Conservation (phyloP, 1,140 invertebrate genomes). For the Campoletis sonorensis region DNA sequence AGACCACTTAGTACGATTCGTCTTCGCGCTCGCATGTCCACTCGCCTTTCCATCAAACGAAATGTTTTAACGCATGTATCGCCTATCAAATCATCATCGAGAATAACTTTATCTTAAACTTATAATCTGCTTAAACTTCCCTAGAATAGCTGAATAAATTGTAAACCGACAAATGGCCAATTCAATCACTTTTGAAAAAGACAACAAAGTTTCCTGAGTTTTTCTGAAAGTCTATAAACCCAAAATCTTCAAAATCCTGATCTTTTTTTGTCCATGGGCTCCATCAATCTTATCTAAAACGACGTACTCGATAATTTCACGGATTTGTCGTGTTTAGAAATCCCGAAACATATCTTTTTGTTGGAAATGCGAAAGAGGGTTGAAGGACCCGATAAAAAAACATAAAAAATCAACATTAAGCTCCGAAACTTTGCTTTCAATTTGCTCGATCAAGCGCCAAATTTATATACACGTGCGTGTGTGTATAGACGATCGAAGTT, state of each 20-base stretch:
- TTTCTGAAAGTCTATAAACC: not conserved
- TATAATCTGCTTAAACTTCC: too few species aligned
- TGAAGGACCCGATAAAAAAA: not conserved
- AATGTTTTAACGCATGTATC: constrained; percentile 1
- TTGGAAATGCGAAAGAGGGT: not conserved
- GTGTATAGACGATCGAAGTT: constrained; percentile 27
- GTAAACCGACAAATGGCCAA: not conserved
- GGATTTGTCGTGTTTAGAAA: not conserved
- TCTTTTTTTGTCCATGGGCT: not conserved
- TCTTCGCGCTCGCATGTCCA: constrained; percentile 50
- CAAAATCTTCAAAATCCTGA: not conserved
- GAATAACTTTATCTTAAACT: not conserved
- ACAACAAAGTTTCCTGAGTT: too few species aligned
- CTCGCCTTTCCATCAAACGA: constrained; percentile 45
- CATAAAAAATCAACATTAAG: too few species aligned
- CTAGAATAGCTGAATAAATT: not conserved
- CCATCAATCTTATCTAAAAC: not conserved
- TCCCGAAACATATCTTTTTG: not conserved
- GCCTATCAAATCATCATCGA: not conserved
- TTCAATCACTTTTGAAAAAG: not conserved
- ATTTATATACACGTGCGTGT: constrained; percentile 20
- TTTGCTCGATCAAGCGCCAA: constrained; percentile 40
- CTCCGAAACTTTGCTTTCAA: constrained; percentile 43
- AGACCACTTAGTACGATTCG: constrained; percentile 48
- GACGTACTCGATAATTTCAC: not conserved